Conservation (phyloP, 2,888 invertebrate species). For the Dorcus hopei region DNA sequence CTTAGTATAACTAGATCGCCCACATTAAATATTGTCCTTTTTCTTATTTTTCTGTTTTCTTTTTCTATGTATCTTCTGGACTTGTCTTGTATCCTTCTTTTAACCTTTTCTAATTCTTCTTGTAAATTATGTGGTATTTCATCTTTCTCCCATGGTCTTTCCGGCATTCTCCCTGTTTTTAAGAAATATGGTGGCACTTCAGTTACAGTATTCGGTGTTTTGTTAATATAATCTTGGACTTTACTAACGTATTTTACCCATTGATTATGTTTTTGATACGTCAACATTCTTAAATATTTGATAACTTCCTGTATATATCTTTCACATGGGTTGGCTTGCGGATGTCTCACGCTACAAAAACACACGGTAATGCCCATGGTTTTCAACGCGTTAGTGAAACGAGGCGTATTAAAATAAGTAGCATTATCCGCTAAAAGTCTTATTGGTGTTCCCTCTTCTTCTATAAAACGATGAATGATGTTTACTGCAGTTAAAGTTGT, state of each 20-base stretch:
- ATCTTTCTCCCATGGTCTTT: neutral
- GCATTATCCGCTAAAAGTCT: too few species aligned
- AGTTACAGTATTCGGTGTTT: neutral
- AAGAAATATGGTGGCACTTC: neutral
- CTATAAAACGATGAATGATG: too few species aligned
- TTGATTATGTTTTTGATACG: neutral
- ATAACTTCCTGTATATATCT: neutral
- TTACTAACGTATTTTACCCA: neutral
- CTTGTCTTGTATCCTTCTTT: neutral
- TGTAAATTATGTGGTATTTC: neutral
- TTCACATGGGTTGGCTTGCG: neutral
- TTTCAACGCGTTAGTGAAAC: too few species aligned
- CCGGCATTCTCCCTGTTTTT: neutral
- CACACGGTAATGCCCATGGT: neutral
- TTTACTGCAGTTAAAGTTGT: too few species aligned
- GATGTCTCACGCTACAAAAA: neutral
- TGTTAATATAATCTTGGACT: neutral
- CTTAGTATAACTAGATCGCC: neutral
- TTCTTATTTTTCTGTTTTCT: neutral
- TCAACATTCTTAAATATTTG: neutral
- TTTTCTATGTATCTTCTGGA: neutral
- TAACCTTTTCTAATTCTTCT: too few species aligned
- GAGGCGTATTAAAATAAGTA: too few species aligned
- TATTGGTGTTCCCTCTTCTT: too few species aligned
- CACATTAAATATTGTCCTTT: neutral